These are phyloP conservation scores for Drosophila saltans DNA, from an alignment of 1,140 invertebrate species.

Conservation along the genomic window DNA sequence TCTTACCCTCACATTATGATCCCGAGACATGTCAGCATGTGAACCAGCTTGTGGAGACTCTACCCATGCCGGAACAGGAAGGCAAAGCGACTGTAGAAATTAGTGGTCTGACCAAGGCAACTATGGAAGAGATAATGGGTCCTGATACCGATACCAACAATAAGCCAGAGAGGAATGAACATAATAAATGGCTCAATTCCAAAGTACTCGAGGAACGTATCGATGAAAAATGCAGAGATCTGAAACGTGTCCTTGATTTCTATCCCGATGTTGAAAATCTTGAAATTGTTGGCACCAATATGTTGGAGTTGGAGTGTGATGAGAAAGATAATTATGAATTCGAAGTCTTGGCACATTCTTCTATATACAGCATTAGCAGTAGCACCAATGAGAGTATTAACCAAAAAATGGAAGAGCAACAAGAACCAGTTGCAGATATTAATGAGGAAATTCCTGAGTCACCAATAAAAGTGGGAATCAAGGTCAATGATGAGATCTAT, in stretches of 20 bases:
- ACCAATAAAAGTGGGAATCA: constrained; percentile 15
- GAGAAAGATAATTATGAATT: neutral
- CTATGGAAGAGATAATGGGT: constrained; percentile 54
- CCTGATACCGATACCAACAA: neutral
- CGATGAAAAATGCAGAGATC: constrained; percentile 28
- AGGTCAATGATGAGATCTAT: constrained; percentile 45
- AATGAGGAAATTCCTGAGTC: neutral
- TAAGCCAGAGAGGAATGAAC: neutral
- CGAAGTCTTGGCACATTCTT: constrained; percentile 6
- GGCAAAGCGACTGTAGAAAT: constrained; percentile 40
- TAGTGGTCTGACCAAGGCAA: constrained; percentile 42
- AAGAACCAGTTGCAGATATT: neutral
- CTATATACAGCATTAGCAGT: constrained; percentile 32
- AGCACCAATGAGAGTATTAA: neutral
- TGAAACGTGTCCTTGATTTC: constrained; percentile 54
- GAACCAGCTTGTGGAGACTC: constrained; percentile 50
- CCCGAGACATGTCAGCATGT: constrained; percentile 8
- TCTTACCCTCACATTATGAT: constrained; percentile 24
- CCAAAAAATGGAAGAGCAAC: neutral
- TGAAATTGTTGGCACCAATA: constrained; percentile 53
- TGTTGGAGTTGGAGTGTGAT: neutral
- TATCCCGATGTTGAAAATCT: constrained; percentile 60
- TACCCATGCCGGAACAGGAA: constrained; percentile 49
- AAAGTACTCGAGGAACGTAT: constrained; percentile 45
- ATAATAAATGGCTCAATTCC: constrained; percentile 52